These are phyloP conservation scores for Macrophya annulata DNA, from an alignment of 2,888 invertebrate genomes.

Conservation along the genomic window DNA sequence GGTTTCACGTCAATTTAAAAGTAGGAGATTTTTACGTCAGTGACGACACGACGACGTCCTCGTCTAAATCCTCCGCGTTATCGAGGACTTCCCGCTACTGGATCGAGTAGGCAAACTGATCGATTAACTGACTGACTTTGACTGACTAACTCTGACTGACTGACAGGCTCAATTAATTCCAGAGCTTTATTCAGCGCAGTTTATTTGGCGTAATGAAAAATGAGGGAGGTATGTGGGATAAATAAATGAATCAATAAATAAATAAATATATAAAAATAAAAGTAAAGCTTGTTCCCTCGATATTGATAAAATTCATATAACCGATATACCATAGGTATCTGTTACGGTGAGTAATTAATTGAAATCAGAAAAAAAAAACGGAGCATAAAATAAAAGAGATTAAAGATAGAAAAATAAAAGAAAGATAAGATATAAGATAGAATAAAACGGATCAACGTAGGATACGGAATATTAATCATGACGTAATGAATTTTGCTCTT, in stretches of 20 bases:
- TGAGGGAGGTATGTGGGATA: neutral
- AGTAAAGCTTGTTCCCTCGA: neutral
- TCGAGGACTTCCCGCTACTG: slow-evolving; percentile 8
- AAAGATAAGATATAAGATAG: slow-evolving; percentile 3
- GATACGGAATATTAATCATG: slow-evolving; percentile 51
- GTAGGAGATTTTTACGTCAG: neutral
- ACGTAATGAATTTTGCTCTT: slow-evolving; percentile 49
- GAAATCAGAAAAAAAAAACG: slow-evolving; percentile 34
- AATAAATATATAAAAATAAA: neutral
- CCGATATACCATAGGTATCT: neutral
- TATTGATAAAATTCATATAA: slow-evolving; percentile 16
- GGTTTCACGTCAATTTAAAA: neutral
- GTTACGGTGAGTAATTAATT: slow-evolving; percentile 24
- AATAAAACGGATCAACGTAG: slow-evolving; percentile 7
- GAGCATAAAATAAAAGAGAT: neutral
- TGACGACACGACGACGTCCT: neutral
- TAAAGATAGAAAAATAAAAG: neutral
- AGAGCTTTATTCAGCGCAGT: neutral
- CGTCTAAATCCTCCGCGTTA: slow-evolving; percentile 27
- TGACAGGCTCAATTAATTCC: slow-evolving; percentile 37
- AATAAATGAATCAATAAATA: neutral
- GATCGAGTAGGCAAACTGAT: neutral
- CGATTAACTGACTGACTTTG: slow-evolving; percentile 19
- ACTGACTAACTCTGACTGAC: slow-evolving; percentile 30
- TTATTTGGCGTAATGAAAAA: slow-evolving; percentile 31